Percentiles rank a stretch among this genome's conserved stretches.
Conservation (phyloP, 2,797 vertebrate genomes). For the Otolemur crassicaudatus region DNA sequence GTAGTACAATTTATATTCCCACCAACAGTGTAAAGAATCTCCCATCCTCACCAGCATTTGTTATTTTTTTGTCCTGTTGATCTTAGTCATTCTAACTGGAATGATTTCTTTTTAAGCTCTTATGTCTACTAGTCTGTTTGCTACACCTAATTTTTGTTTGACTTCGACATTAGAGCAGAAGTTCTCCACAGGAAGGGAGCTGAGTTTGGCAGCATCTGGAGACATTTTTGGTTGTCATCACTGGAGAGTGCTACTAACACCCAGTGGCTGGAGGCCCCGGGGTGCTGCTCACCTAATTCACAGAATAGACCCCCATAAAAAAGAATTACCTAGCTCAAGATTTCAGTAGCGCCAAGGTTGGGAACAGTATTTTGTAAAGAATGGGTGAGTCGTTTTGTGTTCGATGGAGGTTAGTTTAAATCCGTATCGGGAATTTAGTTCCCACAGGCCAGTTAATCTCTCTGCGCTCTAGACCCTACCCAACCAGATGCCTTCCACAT, state of each 20-base stretch:
- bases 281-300: not conserved
- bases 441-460: not conserved
- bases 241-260: not conserved
- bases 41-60: not conserved
- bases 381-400: not conserved
- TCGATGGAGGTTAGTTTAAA: not conserved
- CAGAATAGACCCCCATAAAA: not conserved
- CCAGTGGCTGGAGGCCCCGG: not conserved
- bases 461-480: not conserved
- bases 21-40: not conserved
- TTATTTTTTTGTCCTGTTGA: not conserved
- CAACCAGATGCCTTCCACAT: not conserved
- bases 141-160: slow-evolving; percentile 6
- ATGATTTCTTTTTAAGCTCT: not conserved
- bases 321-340: not conserved
- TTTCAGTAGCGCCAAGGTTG: not conserved
- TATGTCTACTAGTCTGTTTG: not conserved
- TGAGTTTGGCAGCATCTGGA: not conserved
- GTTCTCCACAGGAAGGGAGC: not conserved
- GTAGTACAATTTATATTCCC: not conserved
- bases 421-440: not conserved
- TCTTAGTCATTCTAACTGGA: not conserved
- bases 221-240: not conserved
- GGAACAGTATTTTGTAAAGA: slow-evolving; percentile 48
- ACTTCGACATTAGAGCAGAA: slow-evolving; percentile 8